A percentile compares a stretch with the other conserved stretches of the same genome.
phyloP scores from a whole-genome alignment of 2,113 vertebrate genomes.

The Nothoprocta pentlandii region DNA sequence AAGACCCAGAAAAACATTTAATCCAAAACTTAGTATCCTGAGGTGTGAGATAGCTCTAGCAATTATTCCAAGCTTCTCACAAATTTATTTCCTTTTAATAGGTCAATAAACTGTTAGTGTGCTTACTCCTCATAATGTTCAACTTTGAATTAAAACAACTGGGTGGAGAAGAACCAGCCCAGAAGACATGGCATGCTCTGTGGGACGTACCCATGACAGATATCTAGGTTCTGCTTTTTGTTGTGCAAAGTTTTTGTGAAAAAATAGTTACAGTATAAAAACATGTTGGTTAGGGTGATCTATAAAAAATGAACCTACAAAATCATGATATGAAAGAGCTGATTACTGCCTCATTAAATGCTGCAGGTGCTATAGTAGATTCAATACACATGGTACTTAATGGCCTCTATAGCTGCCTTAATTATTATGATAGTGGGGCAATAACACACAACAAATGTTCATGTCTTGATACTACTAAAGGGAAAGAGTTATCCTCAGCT shows the following conservation, averaged over 20 bases:
- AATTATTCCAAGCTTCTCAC: not conserved
- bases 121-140: not conserved
- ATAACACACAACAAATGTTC: not conserved
- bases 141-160: not conserved
- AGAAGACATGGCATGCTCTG: not conserved
- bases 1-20: not conserved
- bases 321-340: not conserved
- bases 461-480: not conserved
- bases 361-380: not conserved
- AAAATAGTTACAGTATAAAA: not conserved
- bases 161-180: not conserved
- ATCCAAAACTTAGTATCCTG: not conserved
- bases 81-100: not conserved
- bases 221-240: not conserved
- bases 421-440: not conserved
- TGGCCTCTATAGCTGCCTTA: not conserved
- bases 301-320: not conserved
- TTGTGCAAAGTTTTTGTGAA: not conserved
- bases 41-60: not conserved
- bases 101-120: not conserved
- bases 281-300: not conserved
- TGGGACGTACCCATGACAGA: not conserved
- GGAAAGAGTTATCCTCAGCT: not conserved
- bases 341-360: not conserved
- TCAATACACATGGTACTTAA: not conserved